Evolutionary conservation across 2,888 invertebrate species (phyloP).

Genomic region (Hymenopus coronatus): DNA sequence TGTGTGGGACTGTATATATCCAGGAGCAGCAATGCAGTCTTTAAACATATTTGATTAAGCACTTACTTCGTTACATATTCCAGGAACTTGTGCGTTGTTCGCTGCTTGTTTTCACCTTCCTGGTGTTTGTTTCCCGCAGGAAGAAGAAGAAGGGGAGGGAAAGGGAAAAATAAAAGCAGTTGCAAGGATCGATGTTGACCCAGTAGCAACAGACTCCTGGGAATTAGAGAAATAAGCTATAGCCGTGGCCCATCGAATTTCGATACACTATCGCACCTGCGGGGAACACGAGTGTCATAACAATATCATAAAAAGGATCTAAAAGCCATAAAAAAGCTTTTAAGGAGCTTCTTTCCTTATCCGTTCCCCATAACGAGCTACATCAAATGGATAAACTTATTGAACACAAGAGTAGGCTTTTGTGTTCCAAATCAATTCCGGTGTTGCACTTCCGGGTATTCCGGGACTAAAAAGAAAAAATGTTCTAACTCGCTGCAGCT

Average conservation of each 20-base stretch:
- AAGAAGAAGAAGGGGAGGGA: too few species aligned
- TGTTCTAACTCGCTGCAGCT: too few species aligned
- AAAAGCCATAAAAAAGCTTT: neutral
- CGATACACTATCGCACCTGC: neutral
- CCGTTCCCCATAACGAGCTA: neutral
- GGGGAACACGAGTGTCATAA: neutral
- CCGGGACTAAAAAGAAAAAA: too few species aligned
- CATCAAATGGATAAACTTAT: neutral
- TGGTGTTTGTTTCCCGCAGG: too few species aligned
- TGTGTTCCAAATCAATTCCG: neutral
- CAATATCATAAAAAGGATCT: neutral
- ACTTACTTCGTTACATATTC: too few species aligned
- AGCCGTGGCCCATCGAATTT: neutral
- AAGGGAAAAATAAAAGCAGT: too few species aligned
- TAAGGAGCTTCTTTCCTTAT: neutral
- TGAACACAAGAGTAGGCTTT: neutral
- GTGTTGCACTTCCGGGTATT: neutral
- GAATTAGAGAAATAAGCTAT: neutral
- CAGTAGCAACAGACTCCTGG: neutral
- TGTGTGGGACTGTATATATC: too few species aligned
- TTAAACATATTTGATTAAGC: too few species aligned
- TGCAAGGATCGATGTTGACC: neutral
- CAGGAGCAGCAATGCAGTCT: too few species aligned
- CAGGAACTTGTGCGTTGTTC: too few species aligned
- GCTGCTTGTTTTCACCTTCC: neutral